Conservation (phyloP, 2,888 invertebrate species). For the Trissonchulus sp. region DNA sequence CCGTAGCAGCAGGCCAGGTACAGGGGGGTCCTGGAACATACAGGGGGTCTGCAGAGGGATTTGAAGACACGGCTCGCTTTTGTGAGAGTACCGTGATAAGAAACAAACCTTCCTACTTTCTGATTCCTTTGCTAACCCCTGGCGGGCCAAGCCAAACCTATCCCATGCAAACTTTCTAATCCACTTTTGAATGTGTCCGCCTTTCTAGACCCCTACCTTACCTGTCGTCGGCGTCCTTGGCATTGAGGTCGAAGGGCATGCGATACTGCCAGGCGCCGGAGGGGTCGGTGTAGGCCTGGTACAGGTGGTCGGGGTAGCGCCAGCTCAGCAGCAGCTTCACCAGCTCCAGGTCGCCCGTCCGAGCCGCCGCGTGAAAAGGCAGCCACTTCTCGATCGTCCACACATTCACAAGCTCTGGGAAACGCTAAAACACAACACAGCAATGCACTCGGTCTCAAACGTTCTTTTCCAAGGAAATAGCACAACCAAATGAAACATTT, state of each 20-base stretch:
- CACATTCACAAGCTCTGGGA: slow-evolving; percentile 75
- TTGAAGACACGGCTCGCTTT: not conserved
- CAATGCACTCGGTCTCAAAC: too few relatives aligned
- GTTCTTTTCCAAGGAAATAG: too few relatives aligned
- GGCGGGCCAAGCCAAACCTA: too few relatives aligned
- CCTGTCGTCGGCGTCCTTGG: slow-evolving; percentile 48
- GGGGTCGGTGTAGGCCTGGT: slow-evolving; percentile 63
- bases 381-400: slow-evolving; percentile 85
- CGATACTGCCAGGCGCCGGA: slow-evolving; percentile 72
- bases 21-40: slow-evolving; percentile 79
- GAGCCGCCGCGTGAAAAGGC: slow-evolving; percentile 83
- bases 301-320: slow-evolving; percentile 68
- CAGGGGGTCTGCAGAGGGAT: slow-evolving; percentile 62
- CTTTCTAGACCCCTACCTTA: too few relatives aligned
- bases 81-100: too few relatives aligned
- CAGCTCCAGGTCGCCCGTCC: slow-evolving; percentile 69
- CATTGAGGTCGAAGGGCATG: slow-evolving; percentile 85
- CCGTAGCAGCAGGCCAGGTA: slow-evolving; percentile 77
- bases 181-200: too few relatives aligned
- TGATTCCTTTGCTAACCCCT: too few relatives aligned
- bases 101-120: too few relatives aligned
- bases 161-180: too few relatives aligned
- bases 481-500: too few relatives aligned
- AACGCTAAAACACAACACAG: slow-evolving; percentile 58
- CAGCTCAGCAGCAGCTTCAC: slow-evolving; percentile 70